phyloP scores from a whole-genome alignment of 1,140 invertebrate genomes.

The Coptotermes formosanus region DNA sequence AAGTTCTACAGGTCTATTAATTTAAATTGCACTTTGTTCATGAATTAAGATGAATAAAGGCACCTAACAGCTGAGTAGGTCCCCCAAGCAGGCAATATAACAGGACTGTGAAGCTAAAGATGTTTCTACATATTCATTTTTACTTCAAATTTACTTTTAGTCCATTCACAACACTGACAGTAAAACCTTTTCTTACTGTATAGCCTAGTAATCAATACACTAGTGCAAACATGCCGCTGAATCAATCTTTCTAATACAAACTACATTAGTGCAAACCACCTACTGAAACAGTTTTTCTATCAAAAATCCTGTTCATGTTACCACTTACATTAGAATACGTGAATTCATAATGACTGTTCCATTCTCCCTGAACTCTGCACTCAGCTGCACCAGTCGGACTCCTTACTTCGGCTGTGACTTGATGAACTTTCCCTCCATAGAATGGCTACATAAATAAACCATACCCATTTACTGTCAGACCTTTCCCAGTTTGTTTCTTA shows the following conservation, averaged over 20 bases:
- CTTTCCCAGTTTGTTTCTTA: background rate
- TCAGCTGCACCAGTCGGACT: slow-evolving; percentile 59
- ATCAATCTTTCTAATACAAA: slow-evolving; percentile 5
- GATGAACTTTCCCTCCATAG: slow-evolving; percentile 33
- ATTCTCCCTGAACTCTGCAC: slow-evolving; percentile 62
- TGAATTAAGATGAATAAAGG: too few species aligned
- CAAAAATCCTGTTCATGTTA: too few species aligned
- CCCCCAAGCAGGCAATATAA: too few species aligned
- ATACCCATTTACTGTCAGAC: background rate
- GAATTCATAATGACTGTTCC: slow-evolving; percentile 56
- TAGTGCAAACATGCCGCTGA: background rate
- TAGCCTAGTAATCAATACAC: background rate
- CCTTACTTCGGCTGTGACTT: slow-evolving; percentile 38
- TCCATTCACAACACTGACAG: too few species aligned
- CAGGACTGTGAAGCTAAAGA: too few species aligned
- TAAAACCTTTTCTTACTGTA: too few species aligned
- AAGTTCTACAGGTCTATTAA: too few species aligned
- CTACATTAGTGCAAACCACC: background rate
- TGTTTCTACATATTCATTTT: too few species aligned
- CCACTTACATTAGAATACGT: slow-evolving; percentile 31
- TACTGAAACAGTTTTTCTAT: too few species aligned
- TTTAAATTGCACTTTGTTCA: too few species aligned
- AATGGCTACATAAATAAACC: slow-evolving; percentile 29
- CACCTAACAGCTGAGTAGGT: too few species aligned
- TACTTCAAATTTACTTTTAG: too few species aligned